phyloP scores from a whole-genome alignment of 2,797 vertebrate species.

The Enteromius argenteus region DNA sequence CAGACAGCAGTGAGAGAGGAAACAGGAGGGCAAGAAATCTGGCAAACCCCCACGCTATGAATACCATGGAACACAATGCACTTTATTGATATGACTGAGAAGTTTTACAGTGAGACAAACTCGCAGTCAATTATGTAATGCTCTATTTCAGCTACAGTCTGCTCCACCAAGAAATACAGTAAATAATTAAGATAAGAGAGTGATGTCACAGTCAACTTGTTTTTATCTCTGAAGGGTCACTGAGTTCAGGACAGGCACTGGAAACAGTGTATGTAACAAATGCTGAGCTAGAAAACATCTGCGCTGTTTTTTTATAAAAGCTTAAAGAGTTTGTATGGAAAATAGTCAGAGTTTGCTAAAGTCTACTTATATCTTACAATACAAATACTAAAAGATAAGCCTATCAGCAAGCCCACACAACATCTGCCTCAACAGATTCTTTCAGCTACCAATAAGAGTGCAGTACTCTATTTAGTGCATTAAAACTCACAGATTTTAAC shows the following conservation, averaged over 20 bases:
- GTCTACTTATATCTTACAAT: slow-evolving; percentile 11
- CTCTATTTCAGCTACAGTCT: background rate
- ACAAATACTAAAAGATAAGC: slow-evolving; percentile 9
- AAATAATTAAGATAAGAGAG: background rate
- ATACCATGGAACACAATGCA: slow-evolving; percentile 21
- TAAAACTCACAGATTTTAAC: background rate
- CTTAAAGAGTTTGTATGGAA: background rate
- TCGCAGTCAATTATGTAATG: background rate
- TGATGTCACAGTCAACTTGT: background rate
- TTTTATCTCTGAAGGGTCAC: background rate
- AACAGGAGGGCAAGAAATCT: slow-evolving; percentile 22
- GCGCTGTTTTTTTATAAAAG: background rate
- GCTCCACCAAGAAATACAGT: background rate
- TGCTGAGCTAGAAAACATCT: slow-evolving; percentile 7
- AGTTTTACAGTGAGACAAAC: background rate
- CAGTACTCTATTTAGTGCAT: background rate
- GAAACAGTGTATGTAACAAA: slow-evolving; percentile 1
- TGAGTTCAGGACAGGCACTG: background rate
- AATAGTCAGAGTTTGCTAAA: background rate
- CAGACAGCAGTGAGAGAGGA: slow-evolving; percentile 32
- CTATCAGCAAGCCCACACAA: background rate
- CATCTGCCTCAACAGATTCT: background rate
- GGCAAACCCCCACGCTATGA: slow-evolving; percentile 28
- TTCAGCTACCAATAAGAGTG: background rate
- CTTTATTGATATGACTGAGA: slow-evolving; percentile 21